A percentile compares a stretch with the other conserved stretches of the same genome.
These are phyloP conservation scores for Drosophila vallismaia DNA, from an alignment of 2,888 invertebrate species.

Conservation along the genomic window DNA sequence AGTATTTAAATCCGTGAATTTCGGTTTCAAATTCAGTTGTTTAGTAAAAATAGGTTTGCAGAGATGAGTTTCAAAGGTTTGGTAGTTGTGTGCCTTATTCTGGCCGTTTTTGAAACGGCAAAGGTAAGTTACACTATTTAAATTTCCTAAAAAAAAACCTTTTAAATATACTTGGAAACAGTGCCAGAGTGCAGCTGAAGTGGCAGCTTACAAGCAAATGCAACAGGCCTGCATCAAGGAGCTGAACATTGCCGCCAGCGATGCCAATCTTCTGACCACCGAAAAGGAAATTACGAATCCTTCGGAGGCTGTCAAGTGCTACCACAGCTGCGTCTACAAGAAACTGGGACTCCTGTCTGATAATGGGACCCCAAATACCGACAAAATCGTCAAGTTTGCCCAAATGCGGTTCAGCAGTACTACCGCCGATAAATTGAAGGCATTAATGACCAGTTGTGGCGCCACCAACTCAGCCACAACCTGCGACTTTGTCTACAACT, in stretches of 20 bases:
- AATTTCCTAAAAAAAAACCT: neutral
- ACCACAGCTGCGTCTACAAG: constrained; percentile 57
- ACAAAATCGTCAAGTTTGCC: constrained; percentile 45
- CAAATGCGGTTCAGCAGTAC: constrained; percentile 39
- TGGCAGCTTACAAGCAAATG: constrained; percentile 48
- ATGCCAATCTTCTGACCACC: constrained; percentile 42
- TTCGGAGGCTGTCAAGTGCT: constrained; percentile 62
- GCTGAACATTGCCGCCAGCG: constrained; percentile 44
- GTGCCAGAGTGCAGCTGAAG: constrained; percentile 51
- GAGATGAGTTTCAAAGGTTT: constrained; percentile 44
- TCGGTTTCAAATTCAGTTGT: constrained; percentile 3
- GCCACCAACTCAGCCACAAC: constrained; percentile 11
- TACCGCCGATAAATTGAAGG: constrained; percentile 55
- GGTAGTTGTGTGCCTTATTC: constrained; percentile 14
- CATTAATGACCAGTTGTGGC: constrained; percentile 37
- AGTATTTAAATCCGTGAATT: constrained; percentile 48
- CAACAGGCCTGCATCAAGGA: constrained; percentile 65
- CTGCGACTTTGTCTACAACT: constrained; percentile 52
- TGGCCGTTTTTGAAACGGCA: constrained; percentile 28
- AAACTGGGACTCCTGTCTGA: constrained; percentile 52
- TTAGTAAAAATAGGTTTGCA: constrained; percentile 5
- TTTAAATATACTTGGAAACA: neutral
- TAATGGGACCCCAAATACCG: constrained; percentile 44
- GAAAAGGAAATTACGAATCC: constrained; percentile 51
- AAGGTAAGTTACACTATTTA: constrained; percentile 24